Evolutionary conservation across 2,113 vertebrate genomes (phyloP), one percentile per base, ranked within the genome.

Genomic region (Pycnonotus jocosus): DNA sequence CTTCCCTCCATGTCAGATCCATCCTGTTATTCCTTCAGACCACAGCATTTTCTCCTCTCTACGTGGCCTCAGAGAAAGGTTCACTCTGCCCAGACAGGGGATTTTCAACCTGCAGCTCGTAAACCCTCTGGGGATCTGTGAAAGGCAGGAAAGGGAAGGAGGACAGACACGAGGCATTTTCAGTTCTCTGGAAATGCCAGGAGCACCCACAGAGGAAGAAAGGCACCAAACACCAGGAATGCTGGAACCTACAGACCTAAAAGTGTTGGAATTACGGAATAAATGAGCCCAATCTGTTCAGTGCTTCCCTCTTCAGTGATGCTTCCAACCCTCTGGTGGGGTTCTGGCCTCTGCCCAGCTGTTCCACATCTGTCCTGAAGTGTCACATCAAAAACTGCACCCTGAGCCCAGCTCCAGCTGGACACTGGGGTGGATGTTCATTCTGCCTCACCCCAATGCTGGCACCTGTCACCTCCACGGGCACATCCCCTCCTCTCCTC

Each of bases 211-310:
- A 23, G 4, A 27, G 54, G 18, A 24, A 61, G 12, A 35, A 78
- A 90, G 6, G n/a, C 21, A 33, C 27, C 61, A 1, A 18, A 33
- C 25, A 22, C 28, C 1, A 4, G 25, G 25, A 69, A 40, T 0
- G 3, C 3, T 50, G 60, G 35, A 28, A 54, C 15, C 15, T 19
- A 21, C 35, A 38, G 9, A 51, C 8, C 11, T 23, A 35, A n/a
- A 81, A 51, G 3, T 0, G 5, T 0, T 21, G 17, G 22, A 24
- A 3, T 1, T 11, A 10, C 0, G 28, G 35, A 54, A 33, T 7
- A 54, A 42, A 10, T 4, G 11, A 92, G 57, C 25, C 40, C 54
- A 64, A 28, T 3, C 28, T 40, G 31, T 12, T 50, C 24, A 25
- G 3, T 22, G 17, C 28, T 40, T 69, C 50, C 45, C 27, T 60